Evolutionary conservation across 2,113 vertebrate genomes (phyloP).

Genomic region (Lathamus discolor): DNA sequence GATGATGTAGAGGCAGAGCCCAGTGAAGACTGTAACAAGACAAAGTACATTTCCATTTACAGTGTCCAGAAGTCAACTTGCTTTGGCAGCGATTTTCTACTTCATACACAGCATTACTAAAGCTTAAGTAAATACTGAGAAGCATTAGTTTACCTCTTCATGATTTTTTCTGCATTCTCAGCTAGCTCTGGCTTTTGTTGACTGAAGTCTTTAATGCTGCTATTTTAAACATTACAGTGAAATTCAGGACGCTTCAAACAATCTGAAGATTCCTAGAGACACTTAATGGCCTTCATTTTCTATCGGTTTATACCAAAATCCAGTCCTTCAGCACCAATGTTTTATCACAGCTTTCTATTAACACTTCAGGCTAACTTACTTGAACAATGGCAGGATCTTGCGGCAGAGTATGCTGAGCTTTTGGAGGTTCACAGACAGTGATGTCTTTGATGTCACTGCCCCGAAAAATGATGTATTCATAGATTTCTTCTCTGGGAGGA

Average conservation of each 20-base stretch:
- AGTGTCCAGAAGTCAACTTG: background rate
- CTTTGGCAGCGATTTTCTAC: slow-evolving; percentile 16
- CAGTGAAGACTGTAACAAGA: slow-evolving; percentile 86
- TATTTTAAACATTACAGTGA: background rate
- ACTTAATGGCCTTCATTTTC: background rate
- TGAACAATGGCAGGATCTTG: slow-evolving; percentile 96
- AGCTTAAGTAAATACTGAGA: background rate
- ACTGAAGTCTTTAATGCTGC: background rate
- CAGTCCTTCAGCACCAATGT: background rate
- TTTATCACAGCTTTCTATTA: background rate
- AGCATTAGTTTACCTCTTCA: background rate
- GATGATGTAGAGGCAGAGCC: slow-evolving; percentile 81
- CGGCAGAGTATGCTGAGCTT: slow-evolving; percentile 86
- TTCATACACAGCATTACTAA: background rate
- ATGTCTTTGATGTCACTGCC: slow-evolving; percentile 98
- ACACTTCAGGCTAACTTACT: slow-evolving; percentile 67
- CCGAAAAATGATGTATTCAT: slow-evolving; percentile 96
- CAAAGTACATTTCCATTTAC: slow-evolving; percentile 59
- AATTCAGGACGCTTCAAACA: background rate
- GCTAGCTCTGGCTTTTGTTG: slow-evolving; percentile 8
- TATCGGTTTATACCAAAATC: background rate
- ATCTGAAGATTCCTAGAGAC: background rate
- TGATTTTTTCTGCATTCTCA: background rate
- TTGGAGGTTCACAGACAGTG: slow-evolving; percentile 89
- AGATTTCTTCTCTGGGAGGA: slow-evolving; percentile 90